Percentiles rank a stretch among this genome's conserved stretches.
These are phyloP conservation scores for Crossocerus cetratus DNA, from an alignment of 2,888 invertebrate genomes.

Conservation along the genomic window DNA sequence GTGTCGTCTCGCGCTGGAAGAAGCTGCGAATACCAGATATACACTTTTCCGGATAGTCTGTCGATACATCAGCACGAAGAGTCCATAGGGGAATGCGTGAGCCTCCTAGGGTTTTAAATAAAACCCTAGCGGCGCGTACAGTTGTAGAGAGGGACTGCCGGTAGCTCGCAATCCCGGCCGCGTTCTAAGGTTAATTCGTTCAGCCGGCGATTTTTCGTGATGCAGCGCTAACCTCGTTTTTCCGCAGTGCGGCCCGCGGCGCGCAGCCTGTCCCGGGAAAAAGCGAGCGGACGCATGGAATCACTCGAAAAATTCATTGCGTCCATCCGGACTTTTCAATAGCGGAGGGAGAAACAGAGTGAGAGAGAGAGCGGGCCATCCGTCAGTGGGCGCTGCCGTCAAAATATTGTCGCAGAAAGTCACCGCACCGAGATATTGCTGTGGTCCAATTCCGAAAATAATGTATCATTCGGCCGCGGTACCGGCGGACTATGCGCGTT, in stretches of 20 bases:
- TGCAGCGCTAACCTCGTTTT: slow-evolving; percentile 6
- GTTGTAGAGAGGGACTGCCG: not conserved
- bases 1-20: no score
- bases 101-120: not conserved
- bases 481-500: slow-evolving; percentile 22
- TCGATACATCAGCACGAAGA: no score
- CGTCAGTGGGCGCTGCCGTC: slow-evolving; percentile 30
- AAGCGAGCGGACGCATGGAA: not conserved
- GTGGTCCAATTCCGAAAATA: slow-evolving; percentile 34
- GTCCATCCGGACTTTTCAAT: slow-evolving; percentile 36
- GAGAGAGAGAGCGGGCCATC: slow-evolving; percentile 23
- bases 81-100: no score
- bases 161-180: not conserved
- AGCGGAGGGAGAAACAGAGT: slow-evolving; percentile 23
- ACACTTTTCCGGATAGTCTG: no score
- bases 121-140: not conserved
- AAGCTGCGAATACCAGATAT: not conserved
- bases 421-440: slow-evolving; percentile 37
- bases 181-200: slow-evolving; percentile 8
- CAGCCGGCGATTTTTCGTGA: slow-evolving; percentile 5
- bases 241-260: not conserved
- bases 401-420: slow-evolving; percentile 45
- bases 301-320: slow-evolving; percentile 28
- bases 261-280: not conserved
- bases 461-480: slow-evolving; percentile 32